These are phyloP conservation scores for Electrophaes corylata DNA, from an alignment of 2,888 invertebrate genomes.

Conservation along the genomic window DNA sequence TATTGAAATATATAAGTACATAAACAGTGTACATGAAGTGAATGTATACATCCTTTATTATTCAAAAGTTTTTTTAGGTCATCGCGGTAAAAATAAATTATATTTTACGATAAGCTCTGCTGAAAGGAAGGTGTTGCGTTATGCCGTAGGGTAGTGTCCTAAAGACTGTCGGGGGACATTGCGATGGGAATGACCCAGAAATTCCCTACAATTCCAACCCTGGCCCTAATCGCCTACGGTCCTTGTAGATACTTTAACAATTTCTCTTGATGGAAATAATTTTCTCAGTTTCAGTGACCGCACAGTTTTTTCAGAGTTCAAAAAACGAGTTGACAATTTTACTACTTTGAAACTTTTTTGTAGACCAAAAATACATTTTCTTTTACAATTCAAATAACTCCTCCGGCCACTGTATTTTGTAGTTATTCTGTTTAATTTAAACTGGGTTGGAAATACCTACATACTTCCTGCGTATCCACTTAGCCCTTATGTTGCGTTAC, in stretches of 20 bases:
- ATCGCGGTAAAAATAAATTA: conserved; percentile 10
- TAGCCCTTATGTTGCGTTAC: no score
- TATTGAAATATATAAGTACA: no score
- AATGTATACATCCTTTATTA: not conserved
- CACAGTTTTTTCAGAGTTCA: not conserved
- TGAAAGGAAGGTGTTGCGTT: conserved; percentile 14
- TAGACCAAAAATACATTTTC: no score
- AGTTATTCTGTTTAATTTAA: no score
- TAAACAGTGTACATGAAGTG: no score
- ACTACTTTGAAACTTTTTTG: not conserved
- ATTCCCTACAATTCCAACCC: conserved; percentile 35
- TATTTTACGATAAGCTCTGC: conserved; percentile 6
- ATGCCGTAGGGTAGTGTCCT: conserved; percentile 30
- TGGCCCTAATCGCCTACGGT: conserved; percentile 39
- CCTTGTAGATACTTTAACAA: conserved; percentile 34
- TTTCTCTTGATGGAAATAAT: conserved; percentile 31
- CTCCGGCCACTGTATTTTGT: no score
- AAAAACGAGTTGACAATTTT: not conserved
- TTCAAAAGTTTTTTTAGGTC: conserved; percentile 12
- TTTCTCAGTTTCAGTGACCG: conserved; percentile 12
- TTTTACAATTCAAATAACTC: no score
- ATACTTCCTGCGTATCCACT: no score
- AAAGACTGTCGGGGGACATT: conserved; percentile 37
- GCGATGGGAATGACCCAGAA: conserved; percentile 35
- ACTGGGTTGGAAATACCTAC: no score